These are phyloP conservation scores for Calliphora vicina DNA, from an alignment of 1,140 invertebrate genomes.

Conservation along the genomic window DNA sequence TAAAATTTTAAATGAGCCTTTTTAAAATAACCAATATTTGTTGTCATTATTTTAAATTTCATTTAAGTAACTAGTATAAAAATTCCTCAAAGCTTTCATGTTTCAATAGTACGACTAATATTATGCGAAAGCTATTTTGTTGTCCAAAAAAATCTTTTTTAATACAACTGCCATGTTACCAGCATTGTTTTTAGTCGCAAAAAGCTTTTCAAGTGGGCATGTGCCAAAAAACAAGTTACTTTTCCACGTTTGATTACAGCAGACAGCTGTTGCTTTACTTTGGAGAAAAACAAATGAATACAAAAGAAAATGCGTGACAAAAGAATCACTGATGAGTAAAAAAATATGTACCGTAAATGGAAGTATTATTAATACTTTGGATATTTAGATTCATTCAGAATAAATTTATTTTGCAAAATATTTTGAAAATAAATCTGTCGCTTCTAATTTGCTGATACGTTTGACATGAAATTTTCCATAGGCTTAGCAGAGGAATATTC, in stretches of 20 bases:
- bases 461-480: no score
- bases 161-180: background rate
- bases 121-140: background rate
- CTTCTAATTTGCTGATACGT: no score
- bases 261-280: constrained; percentile 3
- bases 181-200: background rate
- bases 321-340: background rate
- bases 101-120: background rate
- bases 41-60: no score
- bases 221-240: background rate
- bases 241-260: background rate
- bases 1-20: no score
- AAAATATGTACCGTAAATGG: background rate
- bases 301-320: background rate
- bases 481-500: no score
- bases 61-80: no score
- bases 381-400: no score
- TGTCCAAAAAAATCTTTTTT: no score
- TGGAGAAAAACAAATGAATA: background rate
- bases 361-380: no score
- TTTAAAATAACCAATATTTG: no score
- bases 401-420: no score
- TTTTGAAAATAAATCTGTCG: no score
- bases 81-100: background rate
- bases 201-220: background rate